Base-by-base conservation (phyloP, 2,888 invertebrate species). In the Eupithecia centaureata region DNA sequence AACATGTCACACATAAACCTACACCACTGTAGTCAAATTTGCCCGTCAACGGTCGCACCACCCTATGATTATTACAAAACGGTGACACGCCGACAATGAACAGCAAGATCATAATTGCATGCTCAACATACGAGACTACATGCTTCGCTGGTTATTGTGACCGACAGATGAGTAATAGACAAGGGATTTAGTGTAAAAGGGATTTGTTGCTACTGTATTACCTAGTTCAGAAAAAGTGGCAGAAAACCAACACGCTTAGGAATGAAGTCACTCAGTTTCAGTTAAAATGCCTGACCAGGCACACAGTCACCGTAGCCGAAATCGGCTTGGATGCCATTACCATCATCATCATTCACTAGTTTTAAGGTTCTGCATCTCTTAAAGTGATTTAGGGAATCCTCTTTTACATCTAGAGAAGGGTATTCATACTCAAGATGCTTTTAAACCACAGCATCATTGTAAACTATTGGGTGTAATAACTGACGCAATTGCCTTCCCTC, bases 141-240 rank as follows among this genome's bases (percentile, higher is more conserved):
- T 80, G 87, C 76, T 86, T 75, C 71, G 85, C 64, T 86, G 84
- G 73, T 58, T 81, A 79, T 82, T 77, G 77, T 84, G 78, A 82
- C 82, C 78, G 76, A 68, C 72, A 69, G 67, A 72, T 79, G 77
- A 77, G 73, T 57, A 77, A 79, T 27, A 47, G 22, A 47, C 47
- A 22, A 47, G 22, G 22, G 22, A 22, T 47, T 22, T 47, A 10
- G n/a, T 42, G 10, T 12, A 47, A 10, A 22, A 22, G 18, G 10
- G 4, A 22, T 42, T 10, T 22, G 47, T 47, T 10, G 22, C 47
- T 47, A 3, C 22, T 47, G 15, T 35, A 33, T 13, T 38, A 18
- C 38, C 5, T 42, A 18, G 8, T n/a, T n/a, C n/a, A n/a, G n/a
- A n/a, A n/a, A n/a, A n/a, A n/a, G n/a, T n/a, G n/a, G n/a, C n/a